A percentile compares a stretch with the other conserved stretches of the same genome.
These are phyloP conservation scores for Columba livia DNA, from an alignment of 2,113 vertebrate genomes.

Conservation along the genomic window DNA sequence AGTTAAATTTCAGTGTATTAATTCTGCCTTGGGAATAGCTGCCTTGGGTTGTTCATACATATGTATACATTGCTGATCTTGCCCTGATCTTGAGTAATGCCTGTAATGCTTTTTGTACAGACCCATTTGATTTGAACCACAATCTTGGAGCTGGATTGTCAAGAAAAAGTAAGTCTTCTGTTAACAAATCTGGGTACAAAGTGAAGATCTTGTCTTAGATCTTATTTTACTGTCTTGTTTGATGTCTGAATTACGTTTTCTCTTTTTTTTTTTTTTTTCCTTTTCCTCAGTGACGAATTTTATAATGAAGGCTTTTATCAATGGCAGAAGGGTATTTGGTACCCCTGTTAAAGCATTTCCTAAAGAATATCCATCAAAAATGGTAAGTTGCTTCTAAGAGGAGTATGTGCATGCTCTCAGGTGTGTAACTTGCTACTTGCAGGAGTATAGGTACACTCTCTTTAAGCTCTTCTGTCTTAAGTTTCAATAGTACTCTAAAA, in stretches of 20 bases:
- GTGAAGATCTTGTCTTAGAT: neutral
- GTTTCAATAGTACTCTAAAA: neutral
- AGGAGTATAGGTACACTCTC: neutral
- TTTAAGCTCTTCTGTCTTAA: neutral
- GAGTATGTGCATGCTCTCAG: neutral
- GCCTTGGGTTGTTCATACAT: neutral
- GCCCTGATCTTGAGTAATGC: neutral
- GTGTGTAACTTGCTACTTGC: rapidly evolving
- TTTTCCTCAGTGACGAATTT: constrained; percentile 90
- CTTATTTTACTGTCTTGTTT: neutral
- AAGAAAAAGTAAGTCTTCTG: constrained; percentile 87
- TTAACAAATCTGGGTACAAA: neutral
- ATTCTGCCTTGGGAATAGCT: neutral
- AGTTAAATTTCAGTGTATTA: neutral
- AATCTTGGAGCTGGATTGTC: constrained; percentile 95
- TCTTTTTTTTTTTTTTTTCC: constrained; percentile 1
- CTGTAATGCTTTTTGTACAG: constrained; percentile 66
- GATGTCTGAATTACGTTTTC: neutral
- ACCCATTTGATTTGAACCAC: constrained; percentile 96
- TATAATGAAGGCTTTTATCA: constrained; percentile 98
- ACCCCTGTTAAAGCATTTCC: constrained; percentile 83
- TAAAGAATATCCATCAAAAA: constrained; percentile 82
- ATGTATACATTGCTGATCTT: neutral
- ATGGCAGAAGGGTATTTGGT: constrained; percentile 91
- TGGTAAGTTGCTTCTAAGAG: constrained; percentile 76